Evolutionary conservation across 2,797 vertebrate genomes (phyloP), one percentile per base, ranked within the genome.

Genomic region (Crotalus adamanteus): DNA sequence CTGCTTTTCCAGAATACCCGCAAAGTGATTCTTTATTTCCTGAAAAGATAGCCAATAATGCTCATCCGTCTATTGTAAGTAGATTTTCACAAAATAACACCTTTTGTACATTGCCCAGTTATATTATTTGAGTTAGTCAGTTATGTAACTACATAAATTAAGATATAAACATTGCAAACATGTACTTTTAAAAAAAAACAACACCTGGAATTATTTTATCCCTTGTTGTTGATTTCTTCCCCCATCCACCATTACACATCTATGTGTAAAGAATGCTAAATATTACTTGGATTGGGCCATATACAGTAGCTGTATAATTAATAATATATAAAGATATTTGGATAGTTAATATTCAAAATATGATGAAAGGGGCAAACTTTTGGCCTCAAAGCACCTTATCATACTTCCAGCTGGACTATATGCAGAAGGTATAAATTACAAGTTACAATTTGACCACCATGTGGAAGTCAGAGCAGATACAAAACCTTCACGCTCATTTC

Each of bases 1-100:
- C 56, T 91, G 53, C 94, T 95, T 53, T 95, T 92, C 92, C 90
- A 88, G 92, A 94, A 9, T 25, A 53, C 28, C 55, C 91, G 87
- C 3, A 28, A 53, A 83, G 87, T 37, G 86, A 91, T 65, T 37
- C 88, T 91, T 42, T 2, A 69, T 87, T 51, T 5, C 31, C 16
- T 31, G 61, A 87, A 53, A 69, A 88, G 73, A 59, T 93, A 69
- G 91, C 61, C 69, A 94, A 93, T 83, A 95, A 13, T 60, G 56
- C 3, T 90, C 31, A 13, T 61, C 37, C 53, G 9, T 37, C 7
- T 57, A 90, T 94, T 91, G 93, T 93, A 94, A 94, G 65, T 57
- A 94, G 73, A 61, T 89, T 86, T 65, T 31, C 37, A 26, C 69
- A 37, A 61, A 12, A 42, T 59, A 57, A 73, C 87, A 86, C 12